These are phyloP conservation scores for Staurois parvus DNA, from an alignment of 2,797 vertebrate genomes.

Conservation along the genomic window DNA sequence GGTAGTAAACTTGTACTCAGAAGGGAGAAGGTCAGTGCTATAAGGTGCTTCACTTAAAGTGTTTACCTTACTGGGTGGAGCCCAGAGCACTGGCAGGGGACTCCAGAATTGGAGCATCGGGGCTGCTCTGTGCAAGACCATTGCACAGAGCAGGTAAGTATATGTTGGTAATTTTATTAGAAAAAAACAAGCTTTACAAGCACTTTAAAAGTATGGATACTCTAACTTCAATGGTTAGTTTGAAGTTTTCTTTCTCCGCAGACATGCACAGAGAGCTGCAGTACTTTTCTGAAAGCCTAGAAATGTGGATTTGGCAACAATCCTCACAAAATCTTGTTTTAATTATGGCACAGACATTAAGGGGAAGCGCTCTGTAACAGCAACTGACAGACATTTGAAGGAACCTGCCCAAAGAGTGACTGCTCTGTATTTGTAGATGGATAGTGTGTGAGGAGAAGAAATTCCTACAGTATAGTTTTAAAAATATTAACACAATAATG, in stretches of 20 bases:
- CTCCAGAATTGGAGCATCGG: no score
- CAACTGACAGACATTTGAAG: constrained; percentile 46
- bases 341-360: constrained; percentile 50
- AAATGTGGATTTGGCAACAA: constrained; percentile 53
- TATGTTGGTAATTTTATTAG: no score
- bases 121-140: no score
- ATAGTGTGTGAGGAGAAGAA: constrained; percentile 15
- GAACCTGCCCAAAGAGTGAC: constrained; percentile 24
- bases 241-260: neutral
- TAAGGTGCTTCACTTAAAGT: neutral
- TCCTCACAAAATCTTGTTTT: constrained; percentile 52
- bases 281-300: constrained; percentile 8
- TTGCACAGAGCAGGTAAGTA: no score
- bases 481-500: constrained; percentile 1
- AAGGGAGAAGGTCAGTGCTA: no score
- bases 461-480: constrained; percentile 26
- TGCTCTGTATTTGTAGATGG: constrained; percentile 48
- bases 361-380: constrained; percentile 42
- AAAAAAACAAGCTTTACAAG: no score
- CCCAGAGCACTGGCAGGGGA: no score
- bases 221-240: neutral
- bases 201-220: neutral
- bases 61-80: no score
- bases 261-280: neutral
- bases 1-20: no score